These are phyloP conservation scores for Erythrocebus patas DNA, from an alignment of 2,113 vertebrate species.

Conservation along the genomic window DNA sequence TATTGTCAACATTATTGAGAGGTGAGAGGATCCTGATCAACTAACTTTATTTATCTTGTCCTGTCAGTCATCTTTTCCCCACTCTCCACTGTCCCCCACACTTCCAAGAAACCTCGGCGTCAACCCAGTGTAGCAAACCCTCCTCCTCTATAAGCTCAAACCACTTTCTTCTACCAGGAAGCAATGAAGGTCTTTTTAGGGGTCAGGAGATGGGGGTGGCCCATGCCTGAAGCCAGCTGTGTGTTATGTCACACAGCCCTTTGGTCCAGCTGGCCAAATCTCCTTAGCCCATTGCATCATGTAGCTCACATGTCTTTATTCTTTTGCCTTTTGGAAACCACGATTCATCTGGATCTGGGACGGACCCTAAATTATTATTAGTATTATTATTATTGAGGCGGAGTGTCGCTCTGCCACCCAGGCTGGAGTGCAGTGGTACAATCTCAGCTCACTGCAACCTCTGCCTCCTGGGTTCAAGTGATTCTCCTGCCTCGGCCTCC, in stretches of 20 bases:
- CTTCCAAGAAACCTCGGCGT: not conserved
- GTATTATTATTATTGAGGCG: too few species aligned
- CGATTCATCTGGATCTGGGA: not conserved
- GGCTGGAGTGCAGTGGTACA: too few species aligned
- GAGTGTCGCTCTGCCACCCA: too few species aligned
- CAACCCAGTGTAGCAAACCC: not conserved
- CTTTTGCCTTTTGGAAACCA: not conserved
- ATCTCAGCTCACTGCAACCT: too few species aligned
- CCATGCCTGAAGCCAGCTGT: not conserved
- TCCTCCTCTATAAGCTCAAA: not conserved
- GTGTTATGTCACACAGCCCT: not conserved
- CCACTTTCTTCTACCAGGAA: not conserved
- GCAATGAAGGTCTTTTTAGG: not conserved
- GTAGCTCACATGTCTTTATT: not conserved
- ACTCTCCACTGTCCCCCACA: too few species aligned
- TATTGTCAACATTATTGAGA: not conserved
- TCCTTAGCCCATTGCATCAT: not conserved
- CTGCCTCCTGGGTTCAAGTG: too few species aligned
- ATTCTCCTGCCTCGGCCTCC: too few species aligned
- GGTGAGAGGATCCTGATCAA: not conserved
- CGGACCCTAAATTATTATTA: not conserved
- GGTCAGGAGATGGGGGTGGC: accelerated
- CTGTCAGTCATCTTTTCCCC: too few species aligned
- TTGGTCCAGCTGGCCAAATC: not conserved
- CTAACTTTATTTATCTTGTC: not conserved